phyloP scores from a whole-genome alignment of 2,888 invertebrate species.

The Tricholauxania praeusta region DNA sequence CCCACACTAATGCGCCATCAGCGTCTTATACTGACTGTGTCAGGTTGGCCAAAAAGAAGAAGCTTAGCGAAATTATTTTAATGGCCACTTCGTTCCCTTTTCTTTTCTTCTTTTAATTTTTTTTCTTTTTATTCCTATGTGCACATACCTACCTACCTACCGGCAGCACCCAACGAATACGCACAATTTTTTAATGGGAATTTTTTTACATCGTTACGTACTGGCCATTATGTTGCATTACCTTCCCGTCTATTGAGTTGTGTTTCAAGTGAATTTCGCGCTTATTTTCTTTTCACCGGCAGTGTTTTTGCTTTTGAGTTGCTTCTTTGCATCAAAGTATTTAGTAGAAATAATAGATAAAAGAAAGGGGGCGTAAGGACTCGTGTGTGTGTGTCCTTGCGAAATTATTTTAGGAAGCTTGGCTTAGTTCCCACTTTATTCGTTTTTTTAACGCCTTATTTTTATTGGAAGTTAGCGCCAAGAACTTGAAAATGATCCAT shows the following conservation, averaged over 20 bases:
- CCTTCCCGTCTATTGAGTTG: constrained; percentile 8
- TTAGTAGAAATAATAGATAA: not conserved
- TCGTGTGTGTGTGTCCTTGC: too few relatives aligned
- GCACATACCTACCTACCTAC: too few relatives aligned
- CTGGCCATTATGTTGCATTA: constrained; percentile 15
- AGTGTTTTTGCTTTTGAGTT: not conserved
- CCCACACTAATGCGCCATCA: not conserved
- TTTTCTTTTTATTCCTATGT: constrained; percentile 27
- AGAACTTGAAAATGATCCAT: not conserved
- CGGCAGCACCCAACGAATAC: constrained; percentile 40
- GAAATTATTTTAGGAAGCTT: not conserved
- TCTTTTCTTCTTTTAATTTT: constrained; percentile 41
- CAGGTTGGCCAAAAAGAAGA: not conserved
- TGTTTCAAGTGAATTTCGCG: constrained; percentile 1
- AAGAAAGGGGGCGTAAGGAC: not conserved
- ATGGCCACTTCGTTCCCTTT: constrained; percentile 56
- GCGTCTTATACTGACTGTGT: not conserved
- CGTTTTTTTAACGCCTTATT: constrained; percentile 25
- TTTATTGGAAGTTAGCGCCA: too few relatives aligned
- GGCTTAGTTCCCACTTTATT: not conserved
- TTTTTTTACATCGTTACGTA: constrained; percentile 34
- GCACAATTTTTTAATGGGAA: constrained; percentile 50
- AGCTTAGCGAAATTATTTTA: constrained; percentile 54
- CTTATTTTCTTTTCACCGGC: not conserved
- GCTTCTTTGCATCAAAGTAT: not conserved